These are phyloP conservation scores for Ernsta delagoae DNA, from an alignment of 2,888 invertebrate species.

Conservation along the genomic window DNA sequence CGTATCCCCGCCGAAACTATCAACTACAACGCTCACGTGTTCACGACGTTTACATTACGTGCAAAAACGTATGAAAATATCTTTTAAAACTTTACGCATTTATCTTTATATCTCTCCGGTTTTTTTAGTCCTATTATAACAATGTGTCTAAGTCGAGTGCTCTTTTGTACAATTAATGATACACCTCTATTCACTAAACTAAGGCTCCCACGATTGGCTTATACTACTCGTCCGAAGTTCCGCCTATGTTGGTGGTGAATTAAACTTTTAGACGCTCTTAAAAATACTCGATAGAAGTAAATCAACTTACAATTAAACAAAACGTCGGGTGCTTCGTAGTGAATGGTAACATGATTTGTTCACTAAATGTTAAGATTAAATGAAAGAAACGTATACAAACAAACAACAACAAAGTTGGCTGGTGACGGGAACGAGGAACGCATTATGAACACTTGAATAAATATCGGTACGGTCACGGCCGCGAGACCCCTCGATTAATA, in stretches of 20 bases:
- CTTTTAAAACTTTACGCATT: slow-evolving; percentile 77
- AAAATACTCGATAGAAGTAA: slow-evolving; percentile 59
- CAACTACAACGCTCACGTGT: slow-evolving; percentile 62
- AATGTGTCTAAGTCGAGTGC: slow-evolving; percentile 79
- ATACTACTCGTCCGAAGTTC: slow-evolving; percentile 46
- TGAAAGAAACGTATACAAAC: slow-evolving; percentile 51
- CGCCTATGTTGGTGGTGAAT: slow-evolving; percentile 43
- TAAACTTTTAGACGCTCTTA: slow-evolving; percentile 52
- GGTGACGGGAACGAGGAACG: slow-evolving; percentile 38
- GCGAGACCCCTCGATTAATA: slow-evolving; percentile 24
- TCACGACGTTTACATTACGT: slow-evolving; percentile 68
- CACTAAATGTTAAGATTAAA: slow-evolving; percentile 58
- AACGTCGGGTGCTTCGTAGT: slow-evolving; percentile 74
- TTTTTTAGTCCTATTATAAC: slow-evolving; percentile 72
- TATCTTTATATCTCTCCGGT: slow-evolving; percentile 76
- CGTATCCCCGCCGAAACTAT: slow-evolving; percentile 60
- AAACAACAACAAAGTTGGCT: slow-evolving; percentile 41
- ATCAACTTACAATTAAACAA: slow-evolving; percentile 71
- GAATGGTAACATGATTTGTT: slow-evolving; percentile 82
- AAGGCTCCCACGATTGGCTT: slow-evolving; percentile 52
- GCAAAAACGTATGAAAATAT: slow-evolving; percentile 85
- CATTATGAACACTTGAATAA: slow-evolving; percentile 41
- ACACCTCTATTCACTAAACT: slow-evolving; percentile 71
- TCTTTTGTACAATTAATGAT: slow-evolving; percentile 77
- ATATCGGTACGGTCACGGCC: slow-evolving; percentile 20